These are phyloP conservation scores for Glossosoma conforme DNA, from an alignment of 1,140 invertebrate genomes.

Conservation along the genomic window DNA sequence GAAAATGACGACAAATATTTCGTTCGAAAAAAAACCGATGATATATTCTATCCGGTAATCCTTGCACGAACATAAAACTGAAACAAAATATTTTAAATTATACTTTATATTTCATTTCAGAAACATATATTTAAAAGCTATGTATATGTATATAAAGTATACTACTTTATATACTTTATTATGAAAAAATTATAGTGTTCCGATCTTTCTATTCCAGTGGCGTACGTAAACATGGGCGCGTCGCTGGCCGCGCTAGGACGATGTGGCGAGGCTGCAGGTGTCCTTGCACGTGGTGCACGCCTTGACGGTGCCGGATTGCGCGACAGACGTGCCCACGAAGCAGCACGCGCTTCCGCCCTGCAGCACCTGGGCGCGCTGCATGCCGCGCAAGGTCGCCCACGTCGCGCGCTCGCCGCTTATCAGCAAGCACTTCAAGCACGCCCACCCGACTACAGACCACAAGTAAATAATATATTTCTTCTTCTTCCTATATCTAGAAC, in stretches of 20 bases:
- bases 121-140: too few species aligned
- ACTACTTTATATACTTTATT: too few species aligned
- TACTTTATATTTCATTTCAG: too few species aligned
- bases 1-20: too few species aligned
- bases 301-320: slow-evolving; percentile 83
- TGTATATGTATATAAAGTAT: too few species aligned
- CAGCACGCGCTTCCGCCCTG: slow-evolving; percentile 83
- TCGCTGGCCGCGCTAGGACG: slow-evolving; percentile 77
- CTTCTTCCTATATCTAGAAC: too few species aligned
- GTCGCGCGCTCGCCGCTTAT: slow-evolving; percentile 84
- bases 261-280: slow-evolving; percentile 76
- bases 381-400: slow-evolving; percentile 77
- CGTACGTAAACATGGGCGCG: slow-evolving; percentile 90
- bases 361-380: slow-evolving; percentile 87
- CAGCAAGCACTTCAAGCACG: slow-evolving; percentile 77
- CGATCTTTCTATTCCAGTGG: slow-evolving; percentile 65
- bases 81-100: too few species aligned
- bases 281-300: slow-evolving; percentile 74
- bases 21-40: too few species aligned
- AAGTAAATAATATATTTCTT: slow-evolving; percentile 50
- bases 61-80: too few species aligned
- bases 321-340: slow-evolving; percentile 84
- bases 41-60: too few species aligned
- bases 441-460: slow-evolving; percentile 75
- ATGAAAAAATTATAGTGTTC: too few species aligned